Evolutionary conservation across 2,888 invertebrate species (phyloP), one percentile per base, ranked within the genome.

Genomic region (Hipparchia sbordonii): DNA sequence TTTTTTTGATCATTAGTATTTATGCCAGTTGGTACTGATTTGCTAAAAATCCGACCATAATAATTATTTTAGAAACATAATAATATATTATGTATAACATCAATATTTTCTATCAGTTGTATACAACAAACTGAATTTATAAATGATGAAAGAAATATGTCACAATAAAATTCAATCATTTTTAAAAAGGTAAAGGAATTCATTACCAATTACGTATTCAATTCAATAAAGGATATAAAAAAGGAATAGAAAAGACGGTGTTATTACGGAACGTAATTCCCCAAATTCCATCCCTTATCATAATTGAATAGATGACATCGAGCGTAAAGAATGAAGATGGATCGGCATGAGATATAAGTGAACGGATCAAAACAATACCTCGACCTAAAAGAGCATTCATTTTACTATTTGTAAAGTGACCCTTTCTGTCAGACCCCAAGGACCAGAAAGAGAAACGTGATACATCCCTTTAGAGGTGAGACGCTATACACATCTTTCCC

Each of bases 401-500:
- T 82, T 81, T 77, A 82, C 81, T 82, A 81, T 82, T 84, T 82
- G 82, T 83, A 80, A 82, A 84, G 79, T 84, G 83, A 84, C 84
- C 85, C 84, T 79, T 82, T 81, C 79, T 74, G 72, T 72, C 78
- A 77, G 78, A 80, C 80, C 78, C 77, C 68, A 74, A 78, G 77
- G 74, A 77, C 77, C 74, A 23, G 8, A 57, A 57, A 76, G 80
- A 75, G 80, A 75, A 72, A 77, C 77, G 72, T 73, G 46, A 48
- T 12, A 46, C 8, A n/a, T 46, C 62, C 46, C 12, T 7, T 46
- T 2, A 46, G 13, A 62, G 7, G 48, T 9, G 9, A 62, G 48
- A 39, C 8, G 46, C n/a, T 48, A 7, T 8, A 13, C 9, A 4
- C 1, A 13, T 2, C n/a, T 4, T 60, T 33, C 10, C 59, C 39